Base-by-base conservation (phyloP, 2,888 invertebrate species). In the Fragum sueziense region DNA sequence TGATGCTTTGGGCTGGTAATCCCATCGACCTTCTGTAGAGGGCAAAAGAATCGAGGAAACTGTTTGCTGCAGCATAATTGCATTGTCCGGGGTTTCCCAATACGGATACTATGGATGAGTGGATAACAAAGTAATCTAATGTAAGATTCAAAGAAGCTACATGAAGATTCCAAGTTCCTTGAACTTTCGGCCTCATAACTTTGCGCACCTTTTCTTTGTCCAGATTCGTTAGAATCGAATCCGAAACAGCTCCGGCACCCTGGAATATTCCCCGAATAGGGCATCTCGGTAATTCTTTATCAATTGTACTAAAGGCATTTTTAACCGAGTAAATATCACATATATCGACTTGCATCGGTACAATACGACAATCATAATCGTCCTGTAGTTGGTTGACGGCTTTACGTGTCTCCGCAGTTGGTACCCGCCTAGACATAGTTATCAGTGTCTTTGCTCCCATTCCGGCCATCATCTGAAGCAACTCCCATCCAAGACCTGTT, bases 401-500 rank as follows among this genome's bases (percentile, higher is more conserved):
- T 29, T 52, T 62, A n/a, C 25, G 20, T 67, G 83, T 84, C 20
- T 81, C 76, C 9, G 31, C 59, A 2, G 77, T 62, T 1, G 76
- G 79, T 25, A 37, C 34, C 29, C 85, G 68, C 54, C 89, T 78
- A 29, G 83, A 84, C 25, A 89, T 31, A 31, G 82, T 76, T 25
- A 68, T 84, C 4, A 88, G 72, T 31, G 41, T 29, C 2, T 86
- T 87, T 17, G 88, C 89, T 17, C 87, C 87, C 25, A 76, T 72
- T 61, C 81, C 75, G 9, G 86, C 85, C 29, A 89, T 47, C 14
- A 82, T 72, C 22, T 80, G 70, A 20, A 85, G 73, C 20, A 81
- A 61, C 47, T 85, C 85, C 86, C 86, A 88, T 4, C 89, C 89
- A 11, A 89, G 80, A 1, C 89, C 89, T 11, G 87, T 86, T 17